Conservation (phyloP, 1,140 invertebrate species). For the Luehdorfia chinensis region DNA sequence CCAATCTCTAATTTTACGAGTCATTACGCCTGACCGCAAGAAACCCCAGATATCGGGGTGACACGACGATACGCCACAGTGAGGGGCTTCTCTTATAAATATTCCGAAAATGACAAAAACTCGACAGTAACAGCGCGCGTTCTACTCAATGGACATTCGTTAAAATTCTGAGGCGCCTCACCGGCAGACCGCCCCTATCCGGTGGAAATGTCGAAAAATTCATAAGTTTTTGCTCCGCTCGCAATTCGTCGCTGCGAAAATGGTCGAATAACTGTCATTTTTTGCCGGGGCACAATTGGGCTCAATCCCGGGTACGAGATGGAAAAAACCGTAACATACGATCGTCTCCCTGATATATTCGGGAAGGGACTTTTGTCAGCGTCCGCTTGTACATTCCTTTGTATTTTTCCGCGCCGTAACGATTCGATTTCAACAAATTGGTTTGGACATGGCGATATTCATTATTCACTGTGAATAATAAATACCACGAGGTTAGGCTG, state of each 20-base stretch:
- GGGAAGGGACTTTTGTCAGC: too few relatives aligned
- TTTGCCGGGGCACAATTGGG: too few relatives aligned
- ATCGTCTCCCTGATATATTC: too few relatives aligned
- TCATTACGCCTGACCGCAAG: conserved; percentile 31
- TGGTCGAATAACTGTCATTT: too few relatives aligned
- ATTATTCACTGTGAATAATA: background rate
- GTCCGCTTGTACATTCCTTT: too few relatives aligned
- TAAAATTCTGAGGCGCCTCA: conserved; percentile 44
- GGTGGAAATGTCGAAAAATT: too few relatives aligned
- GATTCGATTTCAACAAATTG: conserved; percentile 1
- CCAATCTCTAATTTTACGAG: conserved; percentile 45
- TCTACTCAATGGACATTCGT: conserved; percentile 40
- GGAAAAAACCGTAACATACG: too few relatives aligned
- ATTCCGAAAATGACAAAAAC: conserved; percentile 38
- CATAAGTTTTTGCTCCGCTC: too few relatives aligned
- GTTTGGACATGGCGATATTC: background rate
- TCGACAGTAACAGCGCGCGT: conserved; percentile 25
- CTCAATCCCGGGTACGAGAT: too few relatives aligned
- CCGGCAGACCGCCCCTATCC: too few relatives aligned
- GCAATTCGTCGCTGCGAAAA: too few relatives aligned
- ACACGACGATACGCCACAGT: conserved; percentile 21
- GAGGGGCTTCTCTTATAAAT: conserved; percentile 37
- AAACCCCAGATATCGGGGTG: conserved; percentile 19
- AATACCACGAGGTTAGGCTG: too few relatives aligned
- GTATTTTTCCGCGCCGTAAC: conserved; percentile 10